Evolutionary conservation across 2,113 vertebrate species (phyloP).

Genomic region (Alectura lathami): DNA sequence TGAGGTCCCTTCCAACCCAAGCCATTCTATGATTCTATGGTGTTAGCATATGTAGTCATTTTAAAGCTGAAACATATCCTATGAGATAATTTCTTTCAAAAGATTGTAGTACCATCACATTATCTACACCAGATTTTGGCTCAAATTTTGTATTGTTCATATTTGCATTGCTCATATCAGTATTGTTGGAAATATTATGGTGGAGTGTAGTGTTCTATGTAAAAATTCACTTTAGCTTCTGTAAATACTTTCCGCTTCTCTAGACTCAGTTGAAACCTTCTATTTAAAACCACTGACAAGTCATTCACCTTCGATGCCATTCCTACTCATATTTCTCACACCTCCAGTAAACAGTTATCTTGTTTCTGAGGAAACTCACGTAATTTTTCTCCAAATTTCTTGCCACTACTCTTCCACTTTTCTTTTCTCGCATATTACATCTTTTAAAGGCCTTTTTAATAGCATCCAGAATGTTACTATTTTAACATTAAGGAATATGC

Average conservation of each 20-base stretch:
- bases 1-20: too few relatives aligned
- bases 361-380: neutral
- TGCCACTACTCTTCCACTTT: neutral
- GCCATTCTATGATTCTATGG: too few relatives aligned
- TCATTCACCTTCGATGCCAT: neutral
- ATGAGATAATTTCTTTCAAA: neutral
- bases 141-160: neutral
- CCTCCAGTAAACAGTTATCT: neutral
- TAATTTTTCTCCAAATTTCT: neutral
- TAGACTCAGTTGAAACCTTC: neutral
- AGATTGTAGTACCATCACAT: neutral
- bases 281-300: neutral
- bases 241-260: neutral
- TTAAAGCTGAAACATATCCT: neutral
- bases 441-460: neutral
- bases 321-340: neutral
- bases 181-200: neutral
- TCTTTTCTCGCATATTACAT: neutral
- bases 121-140: neutral
- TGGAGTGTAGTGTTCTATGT: neutral
- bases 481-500: neutral
- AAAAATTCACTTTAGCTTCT: neutral
- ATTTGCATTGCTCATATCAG: neutral
- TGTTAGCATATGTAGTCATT: neutral
- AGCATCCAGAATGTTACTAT: neutral